Percentiles rank a stretch among this genome's conserved stretches.
phyloP scores from a whole-genome alignment of 1,140 invertebrate genomes.

The Anastatus disparis region DNA sequence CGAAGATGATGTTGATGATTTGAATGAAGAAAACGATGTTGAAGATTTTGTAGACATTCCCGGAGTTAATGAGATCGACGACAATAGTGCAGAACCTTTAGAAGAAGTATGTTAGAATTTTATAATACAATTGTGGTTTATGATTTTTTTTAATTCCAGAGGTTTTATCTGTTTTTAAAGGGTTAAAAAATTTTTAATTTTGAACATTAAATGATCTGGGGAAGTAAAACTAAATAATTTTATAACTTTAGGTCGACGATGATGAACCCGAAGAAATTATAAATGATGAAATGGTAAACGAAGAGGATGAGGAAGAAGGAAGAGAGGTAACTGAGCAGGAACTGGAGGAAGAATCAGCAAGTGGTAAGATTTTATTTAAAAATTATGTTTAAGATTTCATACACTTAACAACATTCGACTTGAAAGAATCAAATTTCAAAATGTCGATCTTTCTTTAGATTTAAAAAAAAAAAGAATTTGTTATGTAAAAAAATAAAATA shows the following conservation, averaged over 20 bases:
- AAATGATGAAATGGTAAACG: constrained; percentile 51
- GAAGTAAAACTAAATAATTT: too few species aligned
- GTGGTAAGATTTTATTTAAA: constrained; percentile 52
- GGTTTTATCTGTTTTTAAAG: not conserved
- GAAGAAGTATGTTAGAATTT: constrained; percentile 59
- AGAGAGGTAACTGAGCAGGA: constrained; percentile 56
- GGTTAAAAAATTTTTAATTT: not conserved
- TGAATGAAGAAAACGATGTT: constrained; percentile 56
- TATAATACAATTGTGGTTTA: constrained; percentile 15
- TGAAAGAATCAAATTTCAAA: not conserved
- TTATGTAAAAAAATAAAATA: not conserved
- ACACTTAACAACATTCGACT: not conserved
- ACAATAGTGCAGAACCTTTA: constrained; percentile 58
- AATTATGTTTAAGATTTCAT: too few species aligned
- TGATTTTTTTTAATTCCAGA: constrained; percentile 16
- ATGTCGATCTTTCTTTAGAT: constrained; percentile 19
- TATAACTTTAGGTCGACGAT: constrained; percentile 44
- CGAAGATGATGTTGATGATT: constrained; percentile 49
- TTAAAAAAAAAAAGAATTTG: too few species aligned
- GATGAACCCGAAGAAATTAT: constrained; percentile 57
- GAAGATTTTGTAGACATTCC: constrained; percentile 63
- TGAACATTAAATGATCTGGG: too few species aligned
- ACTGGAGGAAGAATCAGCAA: constrained; percentile 59
- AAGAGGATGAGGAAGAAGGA: constrained; percentile 48
- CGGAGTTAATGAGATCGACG: constrained; percentile 55